Percentiles rank a stretch among this genome's conserved stretches.
phyloP scores from a whole-genome alignment of 2,888 invertebrate genomes.

The Xiphydria camelus region DNA sequence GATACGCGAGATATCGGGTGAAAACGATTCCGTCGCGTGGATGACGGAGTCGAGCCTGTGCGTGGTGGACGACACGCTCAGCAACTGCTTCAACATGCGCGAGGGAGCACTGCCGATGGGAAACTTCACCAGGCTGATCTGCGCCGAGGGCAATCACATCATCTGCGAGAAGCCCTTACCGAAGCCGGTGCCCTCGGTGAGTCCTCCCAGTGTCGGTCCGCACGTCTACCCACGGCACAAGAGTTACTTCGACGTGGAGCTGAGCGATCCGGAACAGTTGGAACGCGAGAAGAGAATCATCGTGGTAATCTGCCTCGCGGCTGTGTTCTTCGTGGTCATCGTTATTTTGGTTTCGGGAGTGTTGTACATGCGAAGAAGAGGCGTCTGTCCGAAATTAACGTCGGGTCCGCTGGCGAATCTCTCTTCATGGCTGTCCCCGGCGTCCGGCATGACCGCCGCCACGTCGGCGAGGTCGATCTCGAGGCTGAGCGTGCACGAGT shows the following conservation, averaged over 20 bases:
- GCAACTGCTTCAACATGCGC: slow-evolving; percentile 68
- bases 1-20: slow-evolving; percentile 61
- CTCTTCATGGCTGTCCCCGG: slow-evolving; percentile 44
- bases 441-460: slow-evolving; percentile 53
- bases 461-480: slow-evolving; percentile 67
- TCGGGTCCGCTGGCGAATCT: slow-evolving; percentile 40
- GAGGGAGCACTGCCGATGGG: slow-evolving; percentile 67
- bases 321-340: slow-evolving; percentile 43
- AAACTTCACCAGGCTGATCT: slow-evolving; percentile 67
- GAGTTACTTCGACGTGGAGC: slow-evolving; percentile 52
- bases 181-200: slow-evolving; percentile 49
- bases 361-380: slow-evolving; percentile 49
- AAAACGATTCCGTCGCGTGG: slow-evolving; percentile 57
- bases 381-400: slow-evolving; percentile 51
- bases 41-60: slow-evolving; percentile 66
- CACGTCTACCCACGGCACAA: slow-evolving; percentile 50
- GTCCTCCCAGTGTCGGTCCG: slow-evolving; percentile 53
- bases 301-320: slow-evolving; percentile 47
- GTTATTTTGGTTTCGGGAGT: slow-evolving; percentile 49
- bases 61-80: slow-evolving; percentile 63
- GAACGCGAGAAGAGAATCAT: slow-evolving; percentile 52
- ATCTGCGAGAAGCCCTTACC: slow-evolving; percentile 63
- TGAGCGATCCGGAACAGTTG: slow-evolving; percentile 51
- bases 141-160: slow-evolving; percentile 60
- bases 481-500: slow-evolving; percentile 65